Base-by-base conservation (phyloP, 2,888 invertebrate species). In the Digitonthophagus gazella region DNA sequence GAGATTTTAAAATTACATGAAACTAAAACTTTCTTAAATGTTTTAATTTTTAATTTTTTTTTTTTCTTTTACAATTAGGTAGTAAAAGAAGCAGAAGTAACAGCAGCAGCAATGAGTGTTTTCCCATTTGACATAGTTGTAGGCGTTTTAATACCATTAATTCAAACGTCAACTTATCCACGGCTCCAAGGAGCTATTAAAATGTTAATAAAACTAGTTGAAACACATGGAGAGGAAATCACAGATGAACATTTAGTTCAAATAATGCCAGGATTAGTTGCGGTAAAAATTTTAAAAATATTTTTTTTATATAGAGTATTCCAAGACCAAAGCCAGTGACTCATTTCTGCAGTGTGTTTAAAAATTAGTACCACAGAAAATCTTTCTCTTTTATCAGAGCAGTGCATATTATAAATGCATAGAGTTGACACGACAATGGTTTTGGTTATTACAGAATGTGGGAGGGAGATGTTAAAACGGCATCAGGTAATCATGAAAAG, bases 151-250 rank as follows among this genome's bases (percentile, higher is more conserved):
- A 90, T 82, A 86, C 95, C 97, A 0, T 91, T 97, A 76, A 94
- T 98, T 74, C 90, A 91, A 22, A 96, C 96, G 0, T 93, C 93
- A 75, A 90, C 92, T 16, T 93, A 90, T 84, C 96, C 97, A 0
- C 89, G 92, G 68, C 93, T 96, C 79, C 89, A 96, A 81, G 96
- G 95, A 74, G 96, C 96, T 69, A 91, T 98, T 64, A 97, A 97
- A 85, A 91, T 97, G 86, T 87, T 96, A 58, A 92, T 93, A 0
- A 93, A 93, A 81, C 87, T 95, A 70, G 91, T 95, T 58, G 93
- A 94, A 80, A 90, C 91, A 72, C 88, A 92, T 71, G 88, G 91
- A 2, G 80, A 85, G 28, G 90, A 92, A 72, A 88, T 92, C 18
- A 88, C 90, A 1, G 91, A 94, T 77, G 89, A 91, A 65, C 88